Evolutionary conservation across 2,888 invertebrate genomes (phyloP).

Genomic region (Dryadula phaetusa): DNA sequence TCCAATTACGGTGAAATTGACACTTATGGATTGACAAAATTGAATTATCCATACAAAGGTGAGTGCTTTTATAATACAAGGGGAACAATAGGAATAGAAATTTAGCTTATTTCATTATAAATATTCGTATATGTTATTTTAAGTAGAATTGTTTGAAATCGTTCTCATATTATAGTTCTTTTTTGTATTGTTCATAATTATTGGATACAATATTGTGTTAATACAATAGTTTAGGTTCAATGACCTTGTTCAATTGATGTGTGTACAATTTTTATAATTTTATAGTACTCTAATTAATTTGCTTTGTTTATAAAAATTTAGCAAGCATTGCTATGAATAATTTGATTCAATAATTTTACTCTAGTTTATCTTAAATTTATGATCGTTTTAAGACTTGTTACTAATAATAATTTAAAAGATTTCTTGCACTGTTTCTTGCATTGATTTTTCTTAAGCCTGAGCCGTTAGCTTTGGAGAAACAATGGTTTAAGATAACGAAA

Average conservation of each 20-base stretch:
- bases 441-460: no score
- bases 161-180: not conserved
- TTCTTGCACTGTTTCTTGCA: no score
- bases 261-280: not conserved
- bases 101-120: slow-evolving; percentile 1
- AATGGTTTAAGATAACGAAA: no score
- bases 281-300: not conserved
- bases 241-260: not conserved
- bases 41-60: slow-evolving; percentile 35
- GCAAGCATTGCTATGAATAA: no score
- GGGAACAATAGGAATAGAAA: slow-evolving; percentile 1
- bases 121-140: not conserved
- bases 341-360: no score
- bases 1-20: slow-evolving; percentile 35
- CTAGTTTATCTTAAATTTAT: no score
- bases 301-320: no score
- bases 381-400: no score
- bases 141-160: not conserved
- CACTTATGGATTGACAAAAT: slow-evolving; percentile 33
- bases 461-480: no score
- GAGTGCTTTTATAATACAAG: slow-evolving; percentile 19
- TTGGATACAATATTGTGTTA: not conserved
- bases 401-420: no score
- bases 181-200: not conserved
- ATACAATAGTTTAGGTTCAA: not conserved